Conservation (phyloP, 2,797 vertebrate genomes). For the Macrochelys suwanniensis region DNA sequence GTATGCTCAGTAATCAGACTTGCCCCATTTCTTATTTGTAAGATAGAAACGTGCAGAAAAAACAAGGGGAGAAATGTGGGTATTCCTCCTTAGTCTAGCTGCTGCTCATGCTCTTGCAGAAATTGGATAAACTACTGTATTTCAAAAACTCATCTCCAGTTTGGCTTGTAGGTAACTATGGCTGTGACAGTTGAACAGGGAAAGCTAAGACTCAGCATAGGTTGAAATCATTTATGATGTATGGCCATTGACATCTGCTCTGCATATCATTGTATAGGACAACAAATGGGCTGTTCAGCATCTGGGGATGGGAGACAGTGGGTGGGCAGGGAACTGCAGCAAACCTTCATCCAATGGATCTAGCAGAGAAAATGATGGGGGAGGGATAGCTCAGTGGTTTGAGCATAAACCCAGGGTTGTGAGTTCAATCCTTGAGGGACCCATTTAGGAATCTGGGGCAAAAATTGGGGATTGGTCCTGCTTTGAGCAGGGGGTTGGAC, state of each 20-base stretch:
- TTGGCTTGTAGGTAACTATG: neutral
- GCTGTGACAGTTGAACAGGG: slow-evolving; percentile 73
- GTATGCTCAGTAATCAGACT: slow-evolving; percentile 13
- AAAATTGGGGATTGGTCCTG: too few relatives aligned
- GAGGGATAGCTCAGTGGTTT: too few relatives aligned
- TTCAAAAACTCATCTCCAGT: slow-evolving; percentile 29
- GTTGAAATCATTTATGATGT: slow-evolving; percentile 52
- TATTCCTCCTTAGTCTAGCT: slow-evolving; percentile 31
- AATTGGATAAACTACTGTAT: neutral
- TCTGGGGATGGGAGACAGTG: slow-evolving; percentile 59
- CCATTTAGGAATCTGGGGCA: too few relatives aligned
- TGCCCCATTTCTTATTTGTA: slow-evolving; percentile 64
- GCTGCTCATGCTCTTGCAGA: slow-evolving; percentile 30
- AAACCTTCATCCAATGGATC: slow-evolving; percentile 14
- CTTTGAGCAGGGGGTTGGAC: too few relatives aligned
- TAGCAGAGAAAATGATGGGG: slow-evolving; percentile 22
- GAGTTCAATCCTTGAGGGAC: too few relatives aligned
- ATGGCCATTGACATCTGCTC: slow-evolving; percentile 69
- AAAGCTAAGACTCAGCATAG: slow-evolving; percentile 40
- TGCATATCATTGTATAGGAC: slow-evolving; percentile 69
- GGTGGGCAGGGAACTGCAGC: neutral
- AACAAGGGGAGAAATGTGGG: neutral
- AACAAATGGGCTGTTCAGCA: slow-evolving; percentile 64
- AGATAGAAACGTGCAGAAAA: slow-evolving; percentile 18
- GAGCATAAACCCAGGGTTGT: too few relatives aligned